Conservation (phyloP, 2,113 vertebrate species). For the Pelmatolapia mariae region DNA sequence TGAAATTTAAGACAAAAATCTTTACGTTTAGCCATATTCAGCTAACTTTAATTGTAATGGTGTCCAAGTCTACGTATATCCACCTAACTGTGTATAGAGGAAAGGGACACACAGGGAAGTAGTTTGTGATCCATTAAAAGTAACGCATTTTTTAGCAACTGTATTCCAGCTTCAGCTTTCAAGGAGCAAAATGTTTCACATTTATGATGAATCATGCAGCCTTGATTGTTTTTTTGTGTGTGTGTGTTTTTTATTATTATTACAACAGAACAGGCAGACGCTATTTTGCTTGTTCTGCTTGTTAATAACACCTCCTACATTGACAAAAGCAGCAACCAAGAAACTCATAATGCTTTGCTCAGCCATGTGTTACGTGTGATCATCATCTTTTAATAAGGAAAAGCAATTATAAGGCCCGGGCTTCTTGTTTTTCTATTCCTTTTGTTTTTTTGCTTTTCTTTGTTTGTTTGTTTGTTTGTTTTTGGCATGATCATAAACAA, state of each 20-base stretch:
- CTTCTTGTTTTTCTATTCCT: not conserved
- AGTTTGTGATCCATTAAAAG: not conserved
- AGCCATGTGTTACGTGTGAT: slow-evolving; percentile 30
- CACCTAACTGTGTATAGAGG: not conserved
- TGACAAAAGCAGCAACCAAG: not conserved
- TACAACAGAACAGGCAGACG: not conserved
- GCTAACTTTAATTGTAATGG: not conserved
- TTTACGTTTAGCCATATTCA: not conserved
- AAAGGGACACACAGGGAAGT: not conserved
- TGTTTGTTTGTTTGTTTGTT: not conserved
- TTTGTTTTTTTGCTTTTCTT: not conserved
- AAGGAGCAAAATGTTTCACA: not conserved
- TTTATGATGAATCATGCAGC: not conserved
- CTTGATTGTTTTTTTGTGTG: not conserved
- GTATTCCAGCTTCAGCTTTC: not conserved
- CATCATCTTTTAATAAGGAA: slow-evolving; percentile 37
- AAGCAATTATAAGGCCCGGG: slow-evolving; percentile 19
- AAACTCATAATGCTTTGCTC: slow-evolving; percentile 12
- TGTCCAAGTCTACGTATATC: not conserved
- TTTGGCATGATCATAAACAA: not conserved
- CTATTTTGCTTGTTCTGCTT: not conserved
- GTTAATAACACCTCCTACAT: slow-evolving; percentile 20
- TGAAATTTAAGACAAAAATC: not conserved
- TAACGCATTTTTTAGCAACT: not conserved
- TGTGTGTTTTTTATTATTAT: not conserved